Evolutionary conservation across 1,140 invertebrate species (phyloP), one percentile per base, ranked within the genome.

Genomic region (Copidosoma floridanum): DNA sequence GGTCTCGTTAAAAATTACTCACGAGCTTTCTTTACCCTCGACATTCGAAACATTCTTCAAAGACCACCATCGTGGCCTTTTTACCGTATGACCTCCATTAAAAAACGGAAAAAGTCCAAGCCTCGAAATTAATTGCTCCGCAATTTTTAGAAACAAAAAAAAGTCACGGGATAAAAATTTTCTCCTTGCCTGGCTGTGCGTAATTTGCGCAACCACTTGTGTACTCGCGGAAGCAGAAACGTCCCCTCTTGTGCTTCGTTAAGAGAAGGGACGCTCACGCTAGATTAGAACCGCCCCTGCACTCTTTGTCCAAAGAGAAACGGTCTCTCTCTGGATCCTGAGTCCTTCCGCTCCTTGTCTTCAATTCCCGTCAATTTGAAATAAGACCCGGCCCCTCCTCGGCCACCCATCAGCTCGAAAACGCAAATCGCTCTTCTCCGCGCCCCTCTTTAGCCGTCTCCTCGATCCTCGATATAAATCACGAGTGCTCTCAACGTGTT

Each of bases 191-290:
- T 29, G 18, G 18, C 8, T 8, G 35, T 26, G n/a, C 3, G 21
- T 23, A 48, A 57, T 57, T 48, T 57, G 29, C 35, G 20, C 14
- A 23, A 27, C 18, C 21, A 3, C 38, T 6, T 12, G 20, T 20
- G 16, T 32, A 50, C 35, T 24, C 24, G 23, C 11, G 6, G 35
- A 53, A n/a, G 51, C 41, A 35, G 38, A 56, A 56, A 46, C 46
- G 46, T 56, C 41, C 40, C 51, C 54, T 52, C 56, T n/a, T n/a
- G n/a, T 53, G 63, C 60, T 67, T 72, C 69, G 72, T 71, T 68
- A 71, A 71, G 69, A 68, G 69, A 56, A 63, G 61, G 65, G 70
- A 72, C 75, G 72, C 75, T 77, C 66, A 75, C 72, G 75, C 75
- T 75, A 70, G 73, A 75, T 75, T 71, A 75, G 72, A 71, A 71